Evolutionary conservation across 2,797 vertebrate species (phyloP), one percentile per base, ranked within the genome.

Genomic region (Otolemur crassicaudatus): DNA sequence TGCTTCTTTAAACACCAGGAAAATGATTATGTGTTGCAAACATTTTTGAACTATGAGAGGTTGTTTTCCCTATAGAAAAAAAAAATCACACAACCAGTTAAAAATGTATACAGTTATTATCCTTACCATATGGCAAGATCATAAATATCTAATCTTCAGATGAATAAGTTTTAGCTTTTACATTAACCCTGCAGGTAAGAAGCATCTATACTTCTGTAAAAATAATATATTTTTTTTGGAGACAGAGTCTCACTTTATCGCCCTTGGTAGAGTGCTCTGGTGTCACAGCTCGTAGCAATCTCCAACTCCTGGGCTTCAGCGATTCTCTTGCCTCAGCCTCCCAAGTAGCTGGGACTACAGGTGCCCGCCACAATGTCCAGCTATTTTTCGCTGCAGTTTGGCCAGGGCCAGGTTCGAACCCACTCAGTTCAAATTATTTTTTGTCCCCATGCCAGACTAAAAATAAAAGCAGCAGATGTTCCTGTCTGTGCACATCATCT

Each of bases 101-200:
- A 84, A 93, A 70, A n/a, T 22, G 0, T 83, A 22, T 72, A 7
- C 40, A 81, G 10, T 89, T 65, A 49, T 79, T 88, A 79, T 86
- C 8, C 29, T 95, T 83, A 87, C 20, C 2, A 10, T 58, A 79
- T 80, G 43, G 25, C 9, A 72, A 60, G 61, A 61, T 31, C 3
- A 8, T 63, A 79, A 27, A 53, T 69, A 56, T 58, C 49, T 31
- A 75, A 65, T 82, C 12, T 86, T 87, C 37, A 79, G 60, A 84
- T 60, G 70, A 67, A 80, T 53, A 69, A 29, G 19, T 58, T 79
- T 96, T 95, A 61, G n/a, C 34, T 96, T 96, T 96, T 85, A 61
- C 13, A 70, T 73, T 85, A 20, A 43, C 40, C 25, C 29, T 87
- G 31, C 0, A 65, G 40, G 22, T 80, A 90, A 95, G 75, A 40